Conservation (phyloP, 92 coral and sea anemone species). For the Ricordea florida region DNA sequence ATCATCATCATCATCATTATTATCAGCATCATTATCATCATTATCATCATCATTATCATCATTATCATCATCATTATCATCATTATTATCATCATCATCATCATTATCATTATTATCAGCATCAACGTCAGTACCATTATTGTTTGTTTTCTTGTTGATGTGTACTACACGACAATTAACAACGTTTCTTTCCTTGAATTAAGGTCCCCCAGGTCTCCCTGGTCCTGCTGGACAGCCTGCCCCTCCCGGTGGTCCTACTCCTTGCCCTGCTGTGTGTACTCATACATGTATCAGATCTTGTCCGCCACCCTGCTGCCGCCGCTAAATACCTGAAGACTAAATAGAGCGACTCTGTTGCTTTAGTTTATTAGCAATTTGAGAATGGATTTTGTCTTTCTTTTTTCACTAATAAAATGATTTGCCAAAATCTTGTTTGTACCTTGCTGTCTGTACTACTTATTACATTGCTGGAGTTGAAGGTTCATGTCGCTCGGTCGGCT, state of each 20-base stretch:
- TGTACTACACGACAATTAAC: background rate
- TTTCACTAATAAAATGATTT: constrained; percentile 53
- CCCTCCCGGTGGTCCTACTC: constrained; percentile 77
- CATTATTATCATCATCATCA: too few species aligned
- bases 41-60: too few species aligned
- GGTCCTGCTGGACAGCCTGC: constrained; percentile 78
- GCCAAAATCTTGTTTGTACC: constrained; percentile 1
- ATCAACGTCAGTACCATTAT: too few species aligned
- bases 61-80: too few species aligned
- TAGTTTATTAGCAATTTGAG: constrained; percentile 34
- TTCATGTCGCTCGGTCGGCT: too few species aligned
- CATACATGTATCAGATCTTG: constrained; percentile 85
- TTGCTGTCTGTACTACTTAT: too few species aligned
- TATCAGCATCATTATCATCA: too few species aligned
- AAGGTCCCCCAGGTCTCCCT: constrained; percentile 91
- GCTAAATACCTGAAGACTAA: constrained; percentile 10
- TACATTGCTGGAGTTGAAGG: too few species aligned
- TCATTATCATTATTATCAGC: too few species aligned
- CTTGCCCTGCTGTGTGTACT: constrained; percentile 77
- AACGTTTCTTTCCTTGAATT: background rate
- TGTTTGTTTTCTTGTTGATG: too few species aligned
- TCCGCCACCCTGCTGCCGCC: constrained; percentile 77
- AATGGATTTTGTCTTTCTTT: constrained; percentile 34
- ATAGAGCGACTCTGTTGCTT: constrained; percentile 19
- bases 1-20: too few species aligned